Base-by-base conservation (phyloP, 2,888 invertebrate genomes). In the Bhutanitis thaidina region DNA sequence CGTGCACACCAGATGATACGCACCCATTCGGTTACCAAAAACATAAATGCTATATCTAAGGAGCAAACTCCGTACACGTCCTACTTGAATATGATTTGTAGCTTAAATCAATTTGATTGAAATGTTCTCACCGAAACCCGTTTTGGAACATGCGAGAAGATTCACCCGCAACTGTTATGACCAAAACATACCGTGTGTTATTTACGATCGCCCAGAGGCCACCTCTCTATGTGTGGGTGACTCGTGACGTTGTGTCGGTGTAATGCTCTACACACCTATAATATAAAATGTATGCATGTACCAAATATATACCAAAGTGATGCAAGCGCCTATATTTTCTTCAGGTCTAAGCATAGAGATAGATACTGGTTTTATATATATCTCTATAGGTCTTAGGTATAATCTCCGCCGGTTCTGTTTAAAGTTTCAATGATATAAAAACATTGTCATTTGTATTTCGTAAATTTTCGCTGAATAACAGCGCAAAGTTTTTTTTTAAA, bases 161-260 rank as follows among this genome's bases (percentile, higher is more conserved):
- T 62, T 59, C 61, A 62, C 63, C 59, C 58, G 61, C 59, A 61
- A 61, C 55, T 63, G 60, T 61, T 65, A 58, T 64, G 65, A 65
- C 61, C 64, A 67, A 66, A 70, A 68, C 69, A 67, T 58, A 61
- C 58, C 60, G 56, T 64, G 55, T 64, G 71, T 73, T 80, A 80
- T 80, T 81, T 78, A 79, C 76, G 79, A 80, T 67, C 75, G 73
- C 34, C 34, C 7, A 68, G 73, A 84, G 86, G 83, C 83, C 84
- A 71, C 67, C 45, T 60, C 55, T 64, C 56, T 30, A 38, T 72
- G 83, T 83, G 83, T 80, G 81, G 61, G 77, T 73, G 65, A 4
- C 49, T 63, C 56, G 69, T 84, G 85, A 82, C 86, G 85, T 80
- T 55, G 71, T 76, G 79, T 80, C 82, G 76, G 80, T 77, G 80